Evolutionary conservation across 2,888 invertebrate genomes (phyloP).

Genomic region (Fissipunctia ypsillon): DNA sequence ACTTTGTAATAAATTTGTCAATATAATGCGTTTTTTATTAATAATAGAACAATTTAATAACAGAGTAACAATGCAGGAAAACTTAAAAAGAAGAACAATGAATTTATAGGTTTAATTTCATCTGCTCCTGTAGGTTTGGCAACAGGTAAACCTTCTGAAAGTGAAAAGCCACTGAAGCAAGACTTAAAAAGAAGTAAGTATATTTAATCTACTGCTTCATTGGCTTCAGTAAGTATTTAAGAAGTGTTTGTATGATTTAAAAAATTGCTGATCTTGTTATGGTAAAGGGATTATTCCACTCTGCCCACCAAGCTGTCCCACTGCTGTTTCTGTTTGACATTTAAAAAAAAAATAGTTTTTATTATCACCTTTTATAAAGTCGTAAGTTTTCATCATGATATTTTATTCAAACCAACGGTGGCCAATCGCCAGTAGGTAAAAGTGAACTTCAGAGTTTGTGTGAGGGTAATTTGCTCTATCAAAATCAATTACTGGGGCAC

Average conservation of each 20-base stretch:
- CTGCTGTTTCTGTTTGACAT: too few relatives aligned
- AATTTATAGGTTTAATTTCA: background rate
- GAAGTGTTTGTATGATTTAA: conserved; percentile 2
- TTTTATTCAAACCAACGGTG: too few relatives aligned
- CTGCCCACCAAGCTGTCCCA: too few relatives aligned
- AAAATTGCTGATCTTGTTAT: conserved; percentile 16
- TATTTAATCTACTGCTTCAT: background rate
- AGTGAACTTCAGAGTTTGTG: too few relatives aligned
- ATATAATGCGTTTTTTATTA: background rate
- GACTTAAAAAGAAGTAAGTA: background rate
- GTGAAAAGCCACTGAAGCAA: background rate
- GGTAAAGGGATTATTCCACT: background rate
- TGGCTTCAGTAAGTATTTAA: background rate
- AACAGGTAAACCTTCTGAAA: background rate
- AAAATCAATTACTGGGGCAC: too few relatives aligned
- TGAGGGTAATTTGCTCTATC: too few relatives aligned
- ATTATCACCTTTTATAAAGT: too few relatives aligned
- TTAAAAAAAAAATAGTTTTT: too few relatives aligned
- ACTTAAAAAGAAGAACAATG: background rate
- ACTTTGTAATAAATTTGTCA: conserved; percentile 50
- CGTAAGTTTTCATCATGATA: too few relatives aligned
- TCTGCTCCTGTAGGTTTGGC: background rate
- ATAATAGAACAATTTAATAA: background rate
- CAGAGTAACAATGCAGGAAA: background rate
- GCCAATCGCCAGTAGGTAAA: too few relatives aligned